Percentiles rank a stretch among this genome's conserved stretches.
These are phyloP conservation scores for Oreortyx pictus DNA, from an alignment of 2,797 vertebrate species.

Conservation along the genomic window DNA sequence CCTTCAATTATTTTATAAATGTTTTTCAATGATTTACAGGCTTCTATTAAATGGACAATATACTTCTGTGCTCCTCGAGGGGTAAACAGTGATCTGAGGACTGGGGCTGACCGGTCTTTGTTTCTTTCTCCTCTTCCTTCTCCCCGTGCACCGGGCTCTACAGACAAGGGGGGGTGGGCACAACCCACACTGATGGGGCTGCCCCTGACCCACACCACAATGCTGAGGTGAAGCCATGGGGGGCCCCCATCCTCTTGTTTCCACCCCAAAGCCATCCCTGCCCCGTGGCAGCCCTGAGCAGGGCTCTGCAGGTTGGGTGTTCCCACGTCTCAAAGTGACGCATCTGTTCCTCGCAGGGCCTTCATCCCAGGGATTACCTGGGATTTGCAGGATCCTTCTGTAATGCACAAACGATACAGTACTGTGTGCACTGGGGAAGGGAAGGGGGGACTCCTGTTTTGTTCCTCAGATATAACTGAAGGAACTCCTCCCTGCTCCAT, in stretches of 20 bases:
- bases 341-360: background rate
- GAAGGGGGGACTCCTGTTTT: background rate
- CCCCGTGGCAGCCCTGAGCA: background rate
- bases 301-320: background rate
- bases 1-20: slow-evolving; percentile 77
- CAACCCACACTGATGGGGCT: slow-evolving; percentile 18
- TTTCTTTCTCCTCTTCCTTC: slow-evolving; percentile 37
- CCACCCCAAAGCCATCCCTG: background rate
- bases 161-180: slow-evolving; percentile 32
- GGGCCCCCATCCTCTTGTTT: background rate
- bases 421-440: background rate
- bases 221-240: background rate
- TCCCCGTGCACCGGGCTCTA: slow-evolving; percentile 7
- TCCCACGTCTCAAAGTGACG: background rate
- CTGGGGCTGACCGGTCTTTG: slow-evolving; percentile 32
- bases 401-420: accelerated
- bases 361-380: background rate
- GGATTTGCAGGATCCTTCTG: background rate
- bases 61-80: slow-evolving; percentile 71
- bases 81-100: slow-evolving; percentile 59
- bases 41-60: slow-evolving; percentile 77
- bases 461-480: accelerated
- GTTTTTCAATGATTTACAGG: slow-evolving; percentile 74
- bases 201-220: background rate
- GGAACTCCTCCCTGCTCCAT: background rate